Evolutionary conservation across 2,888 invertebrate species (phyloP), one percentile per base, ranked within the genome.

Genomic region (Aphidius colemani): DNA sequence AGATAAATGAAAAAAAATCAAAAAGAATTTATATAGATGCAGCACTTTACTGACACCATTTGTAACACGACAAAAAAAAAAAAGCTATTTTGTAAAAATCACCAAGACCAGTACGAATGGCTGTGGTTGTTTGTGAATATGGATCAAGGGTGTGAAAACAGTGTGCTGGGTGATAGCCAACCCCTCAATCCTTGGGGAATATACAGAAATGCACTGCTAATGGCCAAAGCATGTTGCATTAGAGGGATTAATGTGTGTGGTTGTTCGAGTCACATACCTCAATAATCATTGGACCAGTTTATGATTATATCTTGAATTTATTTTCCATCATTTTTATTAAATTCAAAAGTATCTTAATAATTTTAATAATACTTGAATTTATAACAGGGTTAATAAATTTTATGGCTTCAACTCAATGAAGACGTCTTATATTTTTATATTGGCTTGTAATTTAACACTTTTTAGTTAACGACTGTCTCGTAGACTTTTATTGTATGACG

Each of bases 151-250:
- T 41, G 46, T 55, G 59, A 39, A 40, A 39, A 48, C 65, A 57
- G 53, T 43, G 30, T 39, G 30, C 57, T 41, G 44, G 48, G 53
- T 66, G 64, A 61, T 58, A 49, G 60, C 57, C 39, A 53, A 62
- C 60, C 49, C 59, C 60, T 53, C 59, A 64, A 64, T 75, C 77
- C 73, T 77, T 60, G 55, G 76, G 72, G 78, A 39, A 75, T 72
- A 30, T 71, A 71, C 73, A 74, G 76, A 78, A 74, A 77, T 76
- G 75, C 75, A 74, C 72, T 70, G 71, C 77, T 78, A 78, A 78
- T 78, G 78, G 78, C 72, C 71, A 67, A 78, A 78, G 72, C 78
- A 68, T 78, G 78, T 78, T 76, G 75, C 76, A 72, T 76, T 75
- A 75, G 73, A 72, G 69, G 73, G 74, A 77, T 75, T 77, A 75